phyloP scores from a whole-genome alignment of 2,888 invertebrate species.

The Tachina grossa region DNA sequence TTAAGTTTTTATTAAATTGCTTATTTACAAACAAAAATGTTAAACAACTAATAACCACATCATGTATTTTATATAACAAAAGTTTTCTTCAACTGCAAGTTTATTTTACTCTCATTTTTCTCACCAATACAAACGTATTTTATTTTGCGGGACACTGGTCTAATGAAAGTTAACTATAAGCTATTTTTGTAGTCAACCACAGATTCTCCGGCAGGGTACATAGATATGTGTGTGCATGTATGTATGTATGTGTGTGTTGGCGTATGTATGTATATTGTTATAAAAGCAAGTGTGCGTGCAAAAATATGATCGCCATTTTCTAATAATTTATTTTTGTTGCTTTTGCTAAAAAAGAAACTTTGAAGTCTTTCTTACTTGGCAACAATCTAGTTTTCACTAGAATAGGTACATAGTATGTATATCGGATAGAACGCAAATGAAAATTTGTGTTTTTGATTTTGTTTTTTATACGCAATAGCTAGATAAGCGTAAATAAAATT shows the following conservation, averaged over 20 bases:
- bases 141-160: too few species aligned
- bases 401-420: too few species aligned
- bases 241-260: not conserved
- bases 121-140: too few species aligned
- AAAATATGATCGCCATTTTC: slow-evolving; percentile 30
- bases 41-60: too few species aligned
- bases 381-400: slow-evolving; percentile 14
- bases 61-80: too few species aligned
- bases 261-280: not conserved
- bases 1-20: too few species aligned
- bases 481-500: not conserved
- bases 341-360: not conserved
- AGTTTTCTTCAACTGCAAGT: too few species aligned
- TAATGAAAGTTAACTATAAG: too few species aligned
- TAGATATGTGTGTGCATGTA: not conserved
- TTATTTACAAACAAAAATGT: too few species aligned
- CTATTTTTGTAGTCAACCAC: too few species aligned
- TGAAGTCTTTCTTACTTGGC: slow-evolving; percentile 7
- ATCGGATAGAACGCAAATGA: not conserved
- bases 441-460: not conserved
- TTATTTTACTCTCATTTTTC: too few species aligned
- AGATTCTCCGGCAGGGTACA: too few species aligned
- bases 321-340: not conserved
- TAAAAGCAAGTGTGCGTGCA: not conserved
- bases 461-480: not conserved